phyloP scores from a whole-genome alignment of 2,888 invertebrate genomes.

The Pseudococcus viburni region DNA sequence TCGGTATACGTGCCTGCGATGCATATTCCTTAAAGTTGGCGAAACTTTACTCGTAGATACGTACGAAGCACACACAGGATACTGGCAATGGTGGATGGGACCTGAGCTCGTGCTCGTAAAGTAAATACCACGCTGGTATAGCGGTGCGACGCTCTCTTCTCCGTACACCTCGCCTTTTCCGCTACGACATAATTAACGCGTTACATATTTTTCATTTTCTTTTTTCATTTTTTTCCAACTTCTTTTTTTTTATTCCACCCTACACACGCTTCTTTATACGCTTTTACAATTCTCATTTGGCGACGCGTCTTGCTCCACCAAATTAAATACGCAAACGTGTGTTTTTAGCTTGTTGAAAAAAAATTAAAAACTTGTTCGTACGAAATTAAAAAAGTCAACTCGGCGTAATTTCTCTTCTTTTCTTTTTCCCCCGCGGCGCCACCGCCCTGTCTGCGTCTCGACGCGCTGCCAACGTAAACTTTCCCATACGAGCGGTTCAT shows the following conservation, averaged over 20 bases:
- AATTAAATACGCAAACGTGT: conserved; percentile 39
- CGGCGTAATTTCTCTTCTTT: conserved; percentile 30
- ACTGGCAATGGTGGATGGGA: too few relatives aligned
- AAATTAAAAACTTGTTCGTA: conserved; percentile 42
- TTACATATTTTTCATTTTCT: conserved; percentile 16
- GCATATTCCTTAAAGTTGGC: not conserved
- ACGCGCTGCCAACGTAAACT: too few relatives aligned
- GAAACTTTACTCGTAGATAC: not conserved
- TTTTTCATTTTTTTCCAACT: not conserved
- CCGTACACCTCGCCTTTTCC: not conserved
- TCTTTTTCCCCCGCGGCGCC: not conserved
- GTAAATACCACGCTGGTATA: not conserved
- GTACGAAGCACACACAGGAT: too few relatives aligned
- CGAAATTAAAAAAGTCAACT: conserved; percentile 32
- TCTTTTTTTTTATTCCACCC: too few relatives aligned
- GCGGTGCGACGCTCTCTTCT: not conserved
- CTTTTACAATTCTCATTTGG: conserved; percentile 23
- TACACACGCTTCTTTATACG: not conserved
- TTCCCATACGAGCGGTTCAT: not conserved
- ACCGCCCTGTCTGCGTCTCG: not conserved
- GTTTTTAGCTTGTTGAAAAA: conserved; percentile 26
- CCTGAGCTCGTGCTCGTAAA: not conserved
- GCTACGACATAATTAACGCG: conserved; percentile 6
- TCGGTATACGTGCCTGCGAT: not conserved
- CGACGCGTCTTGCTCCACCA: not conserved